Evolutionary conservation across 2,797 vertebrate genomes (phyloP).

Genomic region (Xiphophorus birchmanni): DNA sequence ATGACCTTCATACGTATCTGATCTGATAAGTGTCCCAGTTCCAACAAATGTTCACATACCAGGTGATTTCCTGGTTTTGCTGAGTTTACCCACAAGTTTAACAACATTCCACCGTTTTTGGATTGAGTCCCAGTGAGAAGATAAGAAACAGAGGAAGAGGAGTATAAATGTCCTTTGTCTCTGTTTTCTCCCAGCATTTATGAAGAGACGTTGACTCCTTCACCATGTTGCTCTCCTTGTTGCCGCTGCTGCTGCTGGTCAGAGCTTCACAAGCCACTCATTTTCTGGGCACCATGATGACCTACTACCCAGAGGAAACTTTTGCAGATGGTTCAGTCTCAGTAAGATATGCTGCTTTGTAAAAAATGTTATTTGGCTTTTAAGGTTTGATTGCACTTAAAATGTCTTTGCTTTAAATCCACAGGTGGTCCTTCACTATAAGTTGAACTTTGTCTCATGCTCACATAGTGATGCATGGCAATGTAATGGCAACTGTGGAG

Average conservation of each 20-base stretch:
- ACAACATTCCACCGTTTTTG: not conserved
- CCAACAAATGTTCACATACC: not conserved
- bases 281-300: constrained; percentile 4
- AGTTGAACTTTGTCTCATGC: not conserved
- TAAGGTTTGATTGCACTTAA: not conserved
- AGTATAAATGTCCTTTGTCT: not conserved
- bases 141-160: too few species aligned
- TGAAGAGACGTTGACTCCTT: not conserved
- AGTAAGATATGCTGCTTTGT: not conserved
- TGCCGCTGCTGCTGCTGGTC: not conserved
- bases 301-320: not conserved
- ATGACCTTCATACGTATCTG: not conserved
- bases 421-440: constrained; percentile 53
- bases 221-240: not conserved
- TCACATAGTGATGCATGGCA: accelerated
- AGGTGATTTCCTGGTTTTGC: not conserved
- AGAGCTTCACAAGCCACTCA: not conserved
- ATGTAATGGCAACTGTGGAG: not conserved
- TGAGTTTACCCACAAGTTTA: not conserved
- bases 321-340: not conserved
- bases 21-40: not conserved
- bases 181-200: not conserved
- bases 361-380: not conserved
- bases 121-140: too few species aligned
- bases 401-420: not conserved